Evolutionary conservation across 2,113 vertebrate genomes (phyloP).

Genomic region (Sceloporus tristichus): DNA sequence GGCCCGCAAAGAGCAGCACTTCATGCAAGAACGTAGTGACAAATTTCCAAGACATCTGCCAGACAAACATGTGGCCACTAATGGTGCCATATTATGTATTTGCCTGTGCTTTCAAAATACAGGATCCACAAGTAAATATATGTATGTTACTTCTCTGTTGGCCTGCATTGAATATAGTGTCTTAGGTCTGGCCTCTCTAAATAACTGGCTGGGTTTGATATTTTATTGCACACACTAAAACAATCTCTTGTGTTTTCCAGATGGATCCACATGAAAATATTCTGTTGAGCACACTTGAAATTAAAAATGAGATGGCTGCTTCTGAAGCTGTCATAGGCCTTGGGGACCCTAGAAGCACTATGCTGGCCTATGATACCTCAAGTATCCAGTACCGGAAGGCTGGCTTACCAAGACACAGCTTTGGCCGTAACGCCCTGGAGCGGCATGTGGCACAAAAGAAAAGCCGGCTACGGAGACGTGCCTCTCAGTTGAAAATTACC

Average conservation of each 20-base stretch:
- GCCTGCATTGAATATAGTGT: not conserved
- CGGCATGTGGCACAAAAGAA: conserved; percentile 96
- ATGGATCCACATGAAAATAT: conserved; percentile 99
- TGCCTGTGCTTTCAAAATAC: conserved; percentile 27
- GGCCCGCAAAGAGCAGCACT: conserved; percentile 4
- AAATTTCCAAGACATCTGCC: conserved; percentile 12
- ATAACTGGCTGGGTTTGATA: fast-evolving
- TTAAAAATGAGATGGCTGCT: conserved; percentile 97
- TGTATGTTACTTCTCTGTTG: not conserved
- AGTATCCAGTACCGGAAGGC: conserved; percentile 96
- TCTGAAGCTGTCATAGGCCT: conserved; percentile 93
- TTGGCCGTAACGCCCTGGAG: conserved; percentile 92
- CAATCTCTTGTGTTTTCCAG: conserved; percentile 73
- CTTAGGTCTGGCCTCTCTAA: conserved; percentile 14
- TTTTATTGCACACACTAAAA: not conserved
- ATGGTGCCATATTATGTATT: not conserved
- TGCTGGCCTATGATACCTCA: conserved; percentile 94
- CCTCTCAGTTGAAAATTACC: conserved; percentile 96
- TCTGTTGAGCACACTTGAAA: conserved; percentile 95
- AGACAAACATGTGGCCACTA: conserved; percentile 24
- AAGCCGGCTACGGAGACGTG: conserved; percentile 91
- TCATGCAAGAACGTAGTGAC: not conserved
- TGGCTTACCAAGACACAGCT: conserved; percentile 91
- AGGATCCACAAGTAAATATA: not conserved
- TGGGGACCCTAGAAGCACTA: conserved; percentile 92